phyloP scores from a whole-genome alignment of 2,113 vertebrate species.

The Epinephelus cyanopodus region DNA sequence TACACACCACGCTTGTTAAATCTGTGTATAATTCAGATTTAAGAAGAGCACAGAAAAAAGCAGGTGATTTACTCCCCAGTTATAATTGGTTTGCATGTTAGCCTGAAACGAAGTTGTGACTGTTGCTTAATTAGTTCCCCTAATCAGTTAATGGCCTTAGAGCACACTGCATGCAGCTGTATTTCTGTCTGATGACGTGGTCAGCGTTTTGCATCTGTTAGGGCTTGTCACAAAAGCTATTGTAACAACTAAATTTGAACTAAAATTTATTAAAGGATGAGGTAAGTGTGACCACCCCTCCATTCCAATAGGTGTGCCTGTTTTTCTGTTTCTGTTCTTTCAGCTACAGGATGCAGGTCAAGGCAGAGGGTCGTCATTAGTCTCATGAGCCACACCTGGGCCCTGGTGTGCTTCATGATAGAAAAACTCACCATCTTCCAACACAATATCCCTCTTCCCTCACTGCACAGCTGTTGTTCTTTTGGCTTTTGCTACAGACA shows the following conservation, averaged over 20 bases:
- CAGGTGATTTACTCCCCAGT: conserved; percentile 6
- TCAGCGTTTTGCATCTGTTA: not conserved
- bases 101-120: conserved; percentile 5
- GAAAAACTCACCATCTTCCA: too few species aligned
- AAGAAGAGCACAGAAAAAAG: not conserved
- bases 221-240: not conserved
- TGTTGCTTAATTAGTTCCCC: not conserved
- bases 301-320: too few species aligned
- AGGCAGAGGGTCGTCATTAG: too few species aligned
- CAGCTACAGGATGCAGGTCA: too few species aligned
- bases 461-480: too few species aligned
- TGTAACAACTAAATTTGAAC: not conserved
- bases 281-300: too few species aligned
- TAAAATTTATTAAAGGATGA: not conserved
- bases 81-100: not conserved
- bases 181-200: not conserved
- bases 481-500: too few species aligned
- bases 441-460: too few species aligned
- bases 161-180: not conserved
- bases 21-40: not conserved
- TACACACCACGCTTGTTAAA: not conserved
- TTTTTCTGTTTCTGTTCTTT: too few species aligned
- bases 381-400: too few species aligned
- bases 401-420: too few species aligned
- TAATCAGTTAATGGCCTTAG: not conserved